These are phyloP conservation scores for Hexactinellida sp. DNA, from an alignment of 37 sponge, comb jelly and placozoan genomes.

Conservation along the genomic window DNA sequence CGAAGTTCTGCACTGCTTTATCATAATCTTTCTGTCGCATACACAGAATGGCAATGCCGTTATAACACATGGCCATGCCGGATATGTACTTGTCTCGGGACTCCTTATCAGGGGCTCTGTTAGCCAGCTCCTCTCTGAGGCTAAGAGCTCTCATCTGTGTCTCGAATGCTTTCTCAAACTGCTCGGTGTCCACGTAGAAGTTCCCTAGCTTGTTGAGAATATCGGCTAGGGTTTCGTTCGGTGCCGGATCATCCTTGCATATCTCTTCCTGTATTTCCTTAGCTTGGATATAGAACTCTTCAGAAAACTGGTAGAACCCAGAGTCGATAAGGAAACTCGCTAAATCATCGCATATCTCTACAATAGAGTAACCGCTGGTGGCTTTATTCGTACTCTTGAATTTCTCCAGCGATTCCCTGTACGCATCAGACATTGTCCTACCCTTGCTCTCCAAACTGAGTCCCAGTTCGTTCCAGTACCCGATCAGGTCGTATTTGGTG, in stretches of 20 bases:
- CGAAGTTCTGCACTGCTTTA: not conserved
- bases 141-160: not conserved
- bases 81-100: not conserved
- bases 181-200: not conserved
- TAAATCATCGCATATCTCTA: constrained; percentile 2
- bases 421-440: not conserved
- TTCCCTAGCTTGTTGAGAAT: not conserved
- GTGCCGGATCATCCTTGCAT: not conserved
- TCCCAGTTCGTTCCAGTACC: not conserved
- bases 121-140: not conserved
- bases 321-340: not conserved
- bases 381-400: not conserved
- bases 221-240: not conserved
- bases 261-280: constrained; percentile 9
- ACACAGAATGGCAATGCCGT: not conserved
- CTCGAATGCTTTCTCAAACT: constrained; percentile 9
- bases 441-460: not conserved
- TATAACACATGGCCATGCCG: constrained; percentile 12
- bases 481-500: constrained; percentile 1
- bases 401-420: not conserved
- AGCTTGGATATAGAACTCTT: constrained; percentile 17
- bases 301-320: not conserved
- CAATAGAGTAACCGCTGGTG: not conserved
- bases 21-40: not conserved
- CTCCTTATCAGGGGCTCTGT: not conserved